These are phyloP conservation scores for Amblyopsis rosae DNA, from an alignment of 2,113 vertebrate genomes.

Conservation along the genomic window DNA sequence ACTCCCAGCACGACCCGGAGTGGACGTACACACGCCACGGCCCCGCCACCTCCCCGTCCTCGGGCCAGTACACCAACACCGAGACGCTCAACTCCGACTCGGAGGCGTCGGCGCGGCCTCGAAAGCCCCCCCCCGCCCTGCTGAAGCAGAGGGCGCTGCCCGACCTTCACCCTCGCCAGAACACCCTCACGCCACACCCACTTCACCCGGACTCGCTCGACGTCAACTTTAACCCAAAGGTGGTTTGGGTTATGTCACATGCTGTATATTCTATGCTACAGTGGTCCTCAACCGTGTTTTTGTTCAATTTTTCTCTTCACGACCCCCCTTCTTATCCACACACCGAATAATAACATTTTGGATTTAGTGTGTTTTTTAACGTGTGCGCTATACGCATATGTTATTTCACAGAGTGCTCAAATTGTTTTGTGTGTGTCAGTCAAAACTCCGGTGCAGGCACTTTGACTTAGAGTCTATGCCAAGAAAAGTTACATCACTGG, in stretches of 20 bases:
- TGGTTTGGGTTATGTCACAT: slow-evolving; percentile 4
- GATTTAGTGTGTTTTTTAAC: no score
- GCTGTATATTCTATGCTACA: no score
- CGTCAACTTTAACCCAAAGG: slow-evolving; percentile 91
- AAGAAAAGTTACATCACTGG: no score
- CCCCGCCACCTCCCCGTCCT: slow-evolving; percentile 79
- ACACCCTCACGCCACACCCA: slow-evolving; percentile 38
- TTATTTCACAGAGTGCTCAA: no score
- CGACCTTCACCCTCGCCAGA: slow-evolving; percentile 61
- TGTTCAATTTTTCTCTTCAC: no score
- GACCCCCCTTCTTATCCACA: no score
- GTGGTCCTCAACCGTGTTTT: no score
- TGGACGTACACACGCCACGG: slow-evolving; percentile 80
- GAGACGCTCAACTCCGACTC: slow-evolving; percentile 89
- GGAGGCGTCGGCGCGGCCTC: slow-evolving; percentile 81
- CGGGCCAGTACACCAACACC: slow-evolving; percentile 82
- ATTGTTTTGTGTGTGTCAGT: no score
- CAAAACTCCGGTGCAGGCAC: no score
- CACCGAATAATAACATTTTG: no score
- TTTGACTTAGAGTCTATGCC: no score
- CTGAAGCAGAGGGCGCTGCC: slow-evolving; percentile 73
- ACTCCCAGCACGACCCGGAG: slow-evolving; percentile 75
- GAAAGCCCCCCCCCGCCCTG: slow-evolving; percentile 59
- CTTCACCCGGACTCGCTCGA: slow-evolving; percentile 78
- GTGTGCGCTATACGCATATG: no score